Evolutionary conservation across 2,888 invertebrate species (phyloP).

Genomic region (Prionchulus punctatus): DNA sequence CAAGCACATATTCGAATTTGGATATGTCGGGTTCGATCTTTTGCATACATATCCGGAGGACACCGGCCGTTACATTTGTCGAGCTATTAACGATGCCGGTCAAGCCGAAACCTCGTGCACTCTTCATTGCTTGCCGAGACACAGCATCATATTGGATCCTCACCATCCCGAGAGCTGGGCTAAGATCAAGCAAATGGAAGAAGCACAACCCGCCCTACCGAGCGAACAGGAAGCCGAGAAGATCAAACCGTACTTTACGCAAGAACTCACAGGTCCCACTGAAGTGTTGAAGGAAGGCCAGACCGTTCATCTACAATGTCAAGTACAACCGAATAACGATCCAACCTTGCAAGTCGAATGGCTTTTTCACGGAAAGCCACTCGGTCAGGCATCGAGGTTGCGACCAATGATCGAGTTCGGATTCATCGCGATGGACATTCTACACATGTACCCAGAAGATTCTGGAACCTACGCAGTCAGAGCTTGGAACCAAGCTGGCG

Average conservation of each 20-base stretch:
- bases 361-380: slow-evolving; percentile 77
- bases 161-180: slow-evolving; percentile 80
- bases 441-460: slow-evolving; percentile 84
- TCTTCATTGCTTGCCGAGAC: slow-evolving; percentile 46
- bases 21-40: slow-evolving; percentile 87
- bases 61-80: slow-evolving; percentile 48
- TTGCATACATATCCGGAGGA: slow-evolving; percentile 92
- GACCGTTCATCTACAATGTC: slow-evolving; percentile 55
- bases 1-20: slow-evolving; percentile 89
- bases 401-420: slow-evolving; percentile 93
- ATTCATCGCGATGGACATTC: slow-evolving; percentile 82
- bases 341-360: slow-evolving; percentile 67
- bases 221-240: slow-evolving; percentile 46
- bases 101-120: slow-evolving; percentile 1
- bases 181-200: slow-evolving; percentile 79
- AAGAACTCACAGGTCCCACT: slow-evolving; percentile 67
- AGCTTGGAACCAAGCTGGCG: slow-evolving; percentile 30
- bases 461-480: slow-evolving; percentile 33
- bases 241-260: slow-evolving; percentile 67
- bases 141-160: slow-evolving; percentile 68
- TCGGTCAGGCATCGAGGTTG: slow-evolving; percentile 47
- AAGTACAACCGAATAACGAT: slow-evolving; percentile 78
- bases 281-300: slow-evolving; percentile 34
- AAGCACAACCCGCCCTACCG: slow-evolving; percentile 39
- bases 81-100: slow-evolving; percentile 19